Conservation (phyloP, 2,797 vertebrate species). For the Momotus momota region DNA sequence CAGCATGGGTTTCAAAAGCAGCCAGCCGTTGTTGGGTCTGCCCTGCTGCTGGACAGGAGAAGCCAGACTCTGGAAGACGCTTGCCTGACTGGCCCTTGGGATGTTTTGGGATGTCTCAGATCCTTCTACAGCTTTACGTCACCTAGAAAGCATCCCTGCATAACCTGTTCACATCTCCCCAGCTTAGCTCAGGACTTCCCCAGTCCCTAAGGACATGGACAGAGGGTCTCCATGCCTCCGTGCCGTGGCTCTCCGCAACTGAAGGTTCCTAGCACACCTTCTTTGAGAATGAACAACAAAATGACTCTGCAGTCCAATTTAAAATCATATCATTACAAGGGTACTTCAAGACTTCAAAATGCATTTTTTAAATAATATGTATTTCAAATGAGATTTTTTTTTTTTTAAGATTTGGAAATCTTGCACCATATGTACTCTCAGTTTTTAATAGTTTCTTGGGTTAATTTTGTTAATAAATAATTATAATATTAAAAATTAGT, state of each 20-base stretch:
- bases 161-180: not conserved
- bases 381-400: not conserved
- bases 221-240: not conserved
- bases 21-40: not conserved
- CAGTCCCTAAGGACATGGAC: not conserved
- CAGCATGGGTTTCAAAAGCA: not conserved
- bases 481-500: not conserved
- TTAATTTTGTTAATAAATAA: not conserved
- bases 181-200: not conserved
- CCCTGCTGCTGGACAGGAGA: not conserved
- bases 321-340: not conserved
- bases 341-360: not conserved
- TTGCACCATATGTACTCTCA: fast-evolving
- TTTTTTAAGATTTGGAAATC: not conserved
- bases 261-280: not conserved
- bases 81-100: not conserved
- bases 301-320: not conserved
- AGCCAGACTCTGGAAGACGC: not conserved
- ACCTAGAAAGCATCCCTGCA: not conserved
- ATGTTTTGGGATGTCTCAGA: not conserved
- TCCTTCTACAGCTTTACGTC: not conserved
- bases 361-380: not conserved
- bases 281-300: not conserved
- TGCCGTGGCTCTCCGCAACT: fast-evolving
- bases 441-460: not conserved